phyloP scores from a whole-genome alignment of 2,888 invertebrate genomes.

The Boloria euphrosyne region DNA sequence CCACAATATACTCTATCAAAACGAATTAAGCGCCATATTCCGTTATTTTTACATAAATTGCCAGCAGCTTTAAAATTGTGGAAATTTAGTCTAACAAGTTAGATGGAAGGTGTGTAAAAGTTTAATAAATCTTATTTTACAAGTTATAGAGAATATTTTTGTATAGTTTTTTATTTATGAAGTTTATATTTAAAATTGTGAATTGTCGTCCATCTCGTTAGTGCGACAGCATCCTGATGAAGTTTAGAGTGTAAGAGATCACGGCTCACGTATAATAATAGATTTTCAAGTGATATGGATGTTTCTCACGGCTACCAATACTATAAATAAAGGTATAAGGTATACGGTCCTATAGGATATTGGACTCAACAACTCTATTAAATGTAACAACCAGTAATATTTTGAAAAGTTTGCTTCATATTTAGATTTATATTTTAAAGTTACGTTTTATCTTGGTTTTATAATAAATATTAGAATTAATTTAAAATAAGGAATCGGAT shows the following conservation, averaged over 20 bases:
- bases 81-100: slow-evolving; percentile 28
- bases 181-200: slow-evolving; percentile 20
- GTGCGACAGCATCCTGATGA: slow-evolving; percentile 51
- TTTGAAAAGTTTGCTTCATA: too few relatives aligned
- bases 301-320: slow-evolving; percentile 42
- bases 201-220: slow-evolving; percentile 55
- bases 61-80: slow-evolving; percentile 18
- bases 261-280: slow-evolving; percentile 42
- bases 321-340: slow-evolving; percentile 21
- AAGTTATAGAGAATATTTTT: slow-evolving; percentile 26
- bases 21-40: slow-evolving; percentile 27
- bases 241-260: slow-evolving; percentile 47
- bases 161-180: slow-evolving; percentile 2
- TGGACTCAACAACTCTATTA: background rate
- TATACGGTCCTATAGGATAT: background rate
- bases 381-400: background rate
- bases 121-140: slow-evolving; percentile 13
- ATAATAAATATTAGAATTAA: too few relatives aligned
- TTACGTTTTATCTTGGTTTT: too few relatives aligned
- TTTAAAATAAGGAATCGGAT: too few relatives aligned
- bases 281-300: slow-evolving; percentile 57
- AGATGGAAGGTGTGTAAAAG: slow-evolving; percentile 2
- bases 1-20: background rate
- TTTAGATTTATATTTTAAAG: too few relatives aligned
- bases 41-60: background rate